Conservation (phyloP, 1,140 invertebrate species). For the Drosophila lini region DNA sequence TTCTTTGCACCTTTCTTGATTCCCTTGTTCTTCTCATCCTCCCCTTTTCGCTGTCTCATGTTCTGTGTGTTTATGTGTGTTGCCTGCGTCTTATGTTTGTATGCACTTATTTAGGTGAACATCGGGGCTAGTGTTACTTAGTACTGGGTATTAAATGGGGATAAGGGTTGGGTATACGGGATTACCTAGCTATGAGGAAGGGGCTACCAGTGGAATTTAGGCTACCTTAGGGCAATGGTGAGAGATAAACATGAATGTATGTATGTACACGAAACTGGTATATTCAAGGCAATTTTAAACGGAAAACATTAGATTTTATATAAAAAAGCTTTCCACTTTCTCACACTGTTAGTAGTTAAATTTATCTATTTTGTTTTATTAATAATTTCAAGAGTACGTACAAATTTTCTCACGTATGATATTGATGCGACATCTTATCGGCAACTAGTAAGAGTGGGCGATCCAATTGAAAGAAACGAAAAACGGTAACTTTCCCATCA, state of each 20-base stretch:
- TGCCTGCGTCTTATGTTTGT: conserved; percentile 16
- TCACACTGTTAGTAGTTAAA: too few species aligned
- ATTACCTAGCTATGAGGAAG: not conserved
- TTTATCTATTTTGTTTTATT: too few species aligned
- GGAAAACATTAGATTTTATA: not conserved
- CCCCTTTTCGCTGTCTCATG: conserved; percentile 12
- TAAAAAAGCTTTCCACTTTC: too few species aligned
- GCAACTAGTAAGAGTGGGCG: not conserved
- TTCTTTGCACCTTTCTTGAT: conserved; percentile 37
- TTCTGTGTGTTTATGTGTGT: conserved; percentile 34
- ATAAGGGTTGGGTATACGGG: conserved; percentile 6
- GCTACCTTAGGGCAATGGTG: not conserved
- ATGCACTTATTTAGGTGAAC: conserved; percentile 56
- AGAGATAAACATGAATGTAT: not conserved
- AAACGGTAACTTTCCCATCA: not conserved
- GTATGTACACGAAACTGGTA: not conserved
- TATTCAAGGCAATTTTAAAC: not conserved
- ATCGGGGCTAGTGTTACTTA: conserved; percentile 39
- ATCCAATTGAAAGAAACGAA: not conserved
- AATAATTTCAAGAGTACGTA: not conserved
- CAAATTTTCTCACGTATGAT: not conserved
- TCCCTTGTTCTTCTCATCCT: conserved; percentile 4
- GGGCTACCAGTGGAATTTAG: conserved; percentile 9
- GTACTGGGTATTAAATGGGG: conserved; percentile 41
- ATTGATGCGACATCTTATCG: not conserved